Conservation (phyloP, 2,888 invertebrate species). For the Phyto melanocephala region DNA sequence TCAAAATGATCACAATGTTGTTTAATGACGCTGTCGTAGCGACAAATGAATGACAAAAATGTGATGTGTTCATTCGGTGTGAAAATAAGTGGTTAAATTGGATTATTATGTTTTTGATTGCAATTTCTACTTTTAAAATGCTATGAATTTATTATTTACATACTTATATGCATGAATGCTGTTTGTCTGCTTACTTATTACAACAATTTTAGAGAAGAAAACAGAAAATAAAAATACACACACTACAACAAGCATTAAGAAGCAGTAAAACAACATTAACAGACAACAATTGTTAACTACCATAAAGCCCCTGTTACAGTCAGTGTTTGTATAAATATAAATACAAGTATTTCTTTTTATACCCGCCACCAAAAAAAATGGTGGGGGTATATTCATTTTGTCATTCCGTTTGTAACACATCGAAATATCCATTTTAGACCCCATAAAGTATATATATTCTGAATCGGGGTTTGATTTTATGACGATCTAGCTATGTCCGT, state of each 20-base stretch:
- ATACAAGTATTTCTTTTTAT: too few species aligned
- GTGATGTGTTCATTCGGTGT: conserved; percentile 59
- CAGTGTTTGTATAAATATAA: conserved; percentile 4
- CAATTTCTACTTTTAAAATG: conserved; percentile 29
- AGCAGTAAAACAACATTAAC: conserved; percentile 32
- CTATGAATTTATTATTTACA: conserved; percentile 34
- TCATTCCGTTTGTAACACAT: too few species aligned
- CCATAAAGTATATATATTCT: too few species aligned
- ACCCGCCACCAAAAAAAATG: too few species aligned
- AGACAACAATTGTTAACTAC: not conserved
- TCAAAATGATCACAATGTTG: conserved; percentile 2
- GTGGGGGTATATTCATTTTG: too few species aligned
- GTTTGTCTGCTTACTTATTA: conserved; percentile 46
- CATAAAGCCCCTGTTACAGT: conserved; percentile 29
- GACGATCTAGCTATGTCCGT: too few species aligned
- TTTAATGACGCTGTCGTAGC: conserved; percentile 19
- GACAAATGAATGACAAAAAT: conserved; percentile 25
- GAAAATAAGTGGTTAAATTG: conserved; percentile 55
- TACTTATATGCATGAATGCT: conserved; percentile 48
- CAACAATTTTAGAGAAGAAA: conserved; percentile 1
- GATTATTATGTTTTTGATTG: conserved; percentile 51
- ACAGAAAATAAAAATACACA: not conserved
- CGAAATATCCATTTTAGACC: too few species aligned
- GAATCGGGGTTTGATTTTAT: too few species aligned
- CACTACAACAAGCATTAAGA: conserved; percentile 27